Evolutionary conservation across 2,113 vertebrate genomes (phyloP), one percentile per base, ranked within the genome.

Genomic region (Pelecanus crispus): DNA sequence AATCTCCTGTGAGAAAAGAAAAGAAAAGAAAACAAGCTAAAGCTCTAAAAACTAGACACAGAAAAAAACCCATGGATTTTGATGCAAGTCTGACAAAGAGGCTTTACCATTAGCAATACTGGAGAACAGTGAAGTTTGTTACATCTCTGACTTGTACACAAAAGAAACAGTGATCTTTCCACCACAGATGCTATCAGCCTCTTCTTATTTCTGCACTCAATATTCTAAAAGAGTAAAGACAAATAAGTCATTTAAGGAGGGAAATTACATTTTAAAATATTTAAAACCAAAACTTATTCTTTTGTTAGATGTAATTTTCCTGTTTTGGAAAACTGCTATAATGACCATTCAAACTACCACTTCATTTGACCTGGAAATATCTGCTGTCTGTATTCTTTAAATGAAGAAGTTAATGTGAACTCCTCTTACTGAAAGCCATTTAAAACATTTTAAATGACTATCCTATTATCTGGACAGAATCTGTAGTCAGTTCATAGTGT

Each of bases 61-160:
- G 42, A 86, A 91, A 85, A 67, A 6, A 67, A 53, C n/a, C 14
- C 6, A 53, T 7, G 7, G 47, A 55, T 79, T 82, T 49, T 81
- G 28, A 78, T 17, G 5, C 22, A 87, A 56, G 40, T 66, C 26
- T 1, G 10, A 56, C 17, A 62, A 84, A 58, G 3, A 58, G 14
- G 11, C 34, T 59, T 85, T 67, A 79, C 22, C 13, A 29, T 19
- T 11, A 62, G 14, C 36, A 67, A 44, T 20, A 49, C 10, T 52
- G 26, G n/a, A 70, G 59, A 94, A 90, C 0, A 0, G 31, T 58
- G 22, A 81, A 28, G 25, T 90, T 83, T 0, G 0, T 47, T 83
- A 34, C 21, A 52, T 66, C 28, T 81, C 38, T 84, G 17, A 82
- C 19, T 44, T 45, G 21, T 45, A 66, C 34, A 73, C 21, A 45